A percentile compares a stretch with the other conserved stretches of the same genome.
Conservation (phyloP, 2,888 invertebrate species). For the Halictus ligatus region DNA sequence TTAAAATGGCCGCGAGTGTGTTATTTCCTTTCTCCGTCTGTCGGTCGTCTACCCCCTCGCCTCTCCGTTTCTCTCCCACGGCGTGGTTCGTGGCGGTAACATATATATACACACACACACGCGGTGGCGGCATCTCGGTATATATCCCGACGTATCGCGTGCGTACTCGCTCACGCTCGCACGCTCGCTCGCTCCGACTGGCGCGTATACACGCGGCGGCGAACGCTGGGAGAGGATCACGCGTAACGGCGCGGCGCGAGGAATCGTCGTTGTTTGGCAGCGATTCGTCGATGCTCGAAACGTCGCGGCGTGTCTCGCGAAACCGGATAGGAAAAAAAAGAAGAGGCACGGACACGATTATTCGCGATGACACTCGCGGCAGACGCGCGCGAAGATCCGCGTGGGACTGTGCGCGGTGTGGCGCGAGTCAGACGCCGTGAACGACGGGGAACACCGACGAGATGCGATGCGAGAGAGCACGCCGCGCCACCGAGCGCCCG, state of each 20-base stretch:
- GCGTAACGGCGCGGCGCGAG: background rate
- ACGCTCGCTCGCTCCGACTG: too few species aligned
- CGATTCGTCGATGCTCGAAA: background rate
- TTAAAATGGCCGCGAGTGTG: conserved; percentile 72
- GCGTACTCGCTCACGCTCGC: background rate
- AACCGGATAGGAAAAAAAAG: background rate
- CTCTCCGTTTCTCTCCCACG: conserved; percentile 19
- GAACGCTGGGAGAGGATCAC: background rate
- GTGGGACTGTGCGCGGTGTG: conserved; percentile 77
- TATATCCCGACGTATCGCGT: background rate
- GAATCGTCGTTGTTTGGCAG: background rate
- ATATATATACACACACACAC: conserved; percentile 7
- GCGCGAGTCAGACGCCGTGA: conserved; percentile 67
- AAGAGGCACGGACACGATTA: conserved; percentile 4
- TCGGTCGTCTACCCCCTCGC: conserved; percentile 15
- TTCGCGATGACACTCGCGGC: conserved; percentile 49
- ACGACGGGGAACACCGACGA: conserved; percentile 56
- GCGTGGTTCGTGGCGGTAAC: conserved; percentile 1
- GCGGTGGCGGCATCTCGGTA: background rate
- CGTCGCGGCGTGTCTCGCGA: background rate
- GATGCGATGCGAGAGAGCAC: conserved; percentile 65
- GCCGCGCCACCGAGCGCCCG: conserved; percentile 59
- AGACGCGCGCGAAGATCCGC: conserved; percentile 75
- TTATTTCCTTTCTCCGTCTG: conserved; percentile 48
- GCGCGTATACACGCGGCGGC: background rate